These are phyloP conservation scores for Drosophila carrolli DNA, from an alignment of 1,140 invertebrate genomes.

Conservation along the genomic window DNA sequence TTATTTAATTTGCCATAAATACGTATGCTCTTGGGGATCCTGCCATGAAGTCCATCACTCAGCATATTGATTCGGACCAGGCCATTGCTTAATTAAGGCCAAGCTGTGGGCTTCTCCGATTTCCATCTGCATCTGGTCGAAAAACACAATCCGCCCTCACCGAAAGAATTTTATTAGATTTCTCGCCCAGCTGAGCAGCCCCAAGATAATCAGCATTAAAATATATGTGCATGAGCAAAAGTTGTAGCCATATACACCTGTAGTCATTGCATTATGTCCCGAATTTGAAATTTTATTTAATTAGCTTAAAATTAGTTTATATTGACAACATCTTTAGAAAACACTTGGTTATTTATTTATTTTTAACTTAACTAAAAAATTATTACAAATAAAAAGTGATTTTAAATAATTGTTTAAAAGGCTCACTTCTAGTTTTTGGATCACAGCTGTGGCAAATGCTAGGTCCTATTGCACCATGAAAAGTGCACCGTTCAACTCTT, in stretches of 20 bases:
- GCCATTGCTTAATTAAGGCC: conserved; percentile 64
- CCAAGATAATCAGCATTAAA: conserved; percentile 74
- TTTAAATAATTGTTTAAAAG: neutral
- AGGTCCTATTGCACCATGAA: conserved; percentile 20
- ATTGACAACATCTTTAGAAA: no score
- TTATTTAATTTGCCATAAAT: conserved; percentile 72
- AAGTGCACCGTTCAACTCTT: conserved; percentile 64
- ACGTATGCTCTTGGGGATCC: conserved; percentile 40
- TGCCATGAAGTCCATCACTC: conserved; percentile 40
- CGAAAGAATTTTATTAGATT: conserved; percentile 73
- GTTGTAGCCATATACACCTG: conserved; percentile 17
- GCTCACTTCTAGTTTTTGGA: neutral
- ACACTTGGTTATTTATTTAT: no score
- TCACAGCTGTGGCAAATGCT: neutral
- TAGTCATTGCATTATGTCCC: neutral
- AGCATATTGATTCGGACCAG: conserved; percentile 59
- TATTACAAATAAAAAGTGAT: no score
- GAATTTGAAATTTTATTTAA: no score
- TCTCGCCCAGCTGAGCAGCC: conserved; percentile 45
- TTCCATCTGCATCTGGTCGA: conserved; percentile 36
- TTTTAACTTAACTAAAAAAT: no score
- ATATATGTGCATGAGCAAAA: conserved; percentile 12
- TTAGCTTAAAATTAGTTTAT: no score
- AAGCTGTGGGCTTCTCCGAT: conserved; percentile 44
- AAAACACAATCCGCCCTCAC: conserved; percentile 70